Conservation (phyloP, 2,888 invertebrate genomes). For the Scelioninae gen. 1 region DNA sequence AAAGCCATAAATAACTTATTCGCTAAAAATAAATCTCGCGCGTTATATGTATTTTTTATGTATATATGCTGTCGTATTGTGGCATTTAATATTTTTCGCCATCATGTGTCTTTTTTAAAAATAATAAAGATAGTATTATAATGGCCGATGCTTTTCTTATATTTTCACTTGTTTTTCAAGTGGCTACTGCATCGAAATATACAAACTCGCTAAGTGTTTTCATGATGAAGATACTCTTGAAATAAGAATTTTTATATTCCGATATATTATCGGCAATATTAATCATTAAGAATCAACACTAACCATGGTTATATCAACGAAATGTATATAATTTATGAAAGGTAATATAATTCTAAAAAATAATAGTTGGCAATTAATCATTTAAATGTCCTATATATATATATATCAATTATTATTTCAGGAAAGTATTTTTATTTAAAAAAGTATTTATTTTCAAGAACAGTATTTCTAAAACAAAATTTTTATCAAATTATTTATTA, state of each 20-base stretch:
- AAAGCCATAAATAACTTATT: slow-evolving; percentile 24
- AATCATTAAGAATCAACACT: too few relatives aligned
- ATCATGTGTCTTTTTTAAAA: not conserved
- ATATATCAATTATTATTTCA: too few relatives aligned
- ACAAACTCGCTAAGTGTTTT: slow-evolving; percentile 9
- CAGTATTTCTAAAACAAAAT: too few relatives aligned
- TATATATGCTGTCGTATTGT: not conserved
- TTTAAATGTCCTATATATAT: too few relatives aligned
- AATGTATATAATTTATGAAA: too few relatives aligned
- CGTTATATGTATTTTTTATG: not conserved
- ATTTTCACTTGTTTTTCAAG: slow-evolving; percentile 13
- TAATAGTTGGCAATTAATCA: too few relatives aligned
- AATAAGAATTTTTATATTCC: not conserved
- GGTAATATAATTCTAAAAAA: too few relatives aligned
- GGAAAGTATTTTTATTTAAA: too few relatives aligned
- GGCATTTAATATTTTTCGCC: not conserved
- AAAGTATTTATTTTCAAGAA: too few relatives aligned
- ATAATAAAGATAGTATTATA: slow-evolving; percentile 21
- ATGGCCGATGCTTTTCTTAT: not conserved
- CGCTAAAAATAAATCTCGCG: slow-evolving; percentile 3
- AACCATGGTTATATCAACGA: too few relatives aligned
- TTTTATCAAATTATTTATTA: too few relatives aligned
- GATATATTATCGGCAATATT: not conserved
- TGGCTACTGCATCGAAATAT: slow-evolving; percentile 10
- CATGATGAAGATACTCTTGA: not conserved